Percentiles rank a stretch among this genome's conserved stretches.
phyloP scores from a whole-genome alignment of 2,888 invertebrate genomes.

The Trichopria drosophilae region DNA sequence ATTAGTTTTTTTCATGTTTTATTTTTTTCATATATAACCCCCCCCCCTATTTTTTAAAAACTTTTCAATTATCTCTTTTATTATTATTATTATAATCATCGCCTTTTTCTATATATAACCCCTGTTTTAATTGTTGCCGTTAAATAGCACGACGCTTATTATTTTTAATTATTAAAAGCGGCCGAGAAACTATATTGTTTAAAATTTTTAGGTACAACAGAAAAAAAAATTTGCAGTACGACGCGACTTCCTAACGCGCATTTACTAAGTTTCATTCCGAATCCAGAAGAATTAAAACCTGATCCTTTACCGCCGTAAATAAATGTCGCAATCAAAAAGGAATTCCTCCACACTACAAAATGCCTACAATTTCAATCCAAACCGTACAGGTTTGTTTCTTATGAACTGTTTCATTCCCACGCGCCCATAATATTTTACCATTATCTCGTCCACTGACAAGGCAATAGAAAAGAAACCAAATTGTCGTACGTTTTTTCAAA shows the following conservation, averaged over 20 bases:
- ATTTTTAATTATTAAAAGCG: too few species aligned
- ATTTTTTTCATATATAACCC: too few species aligned
- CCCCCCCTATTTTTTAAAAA: too few species aligned
- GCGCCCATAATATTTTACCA: constrained; percentile 9
- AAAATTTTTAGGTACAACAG: too few species aligned
- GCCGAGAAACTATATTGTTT: too few species aligned
- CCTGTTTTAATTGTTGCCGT: too few species aligned
- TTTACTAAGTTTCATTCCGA: constrained; percentile 5
- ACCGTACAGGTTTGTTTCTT: constrained; percentile 7
- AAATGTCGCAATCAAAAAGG: constrained; percentile 11
- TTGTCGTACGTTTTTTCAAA: background rate
- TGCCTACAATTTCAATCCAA: constrained; percentile 12
- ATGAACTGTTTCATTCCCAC: constrained; percentile 10
- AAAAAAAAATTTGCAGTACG: constrained; percentile 3
- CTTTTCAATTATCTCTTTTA: too few species aligned
- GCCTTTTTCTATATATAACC: too few species aligned
- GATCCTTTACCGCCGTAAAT: constrained; percentile 8
- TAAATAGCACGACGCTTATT: too few species aligned
- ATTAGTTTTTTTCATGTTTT: too few species aligned
- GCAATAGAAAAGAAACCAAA: constrained; percentile 7
- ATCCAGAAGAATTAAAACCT: too few species aligned
- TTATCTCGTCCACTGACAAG: constrained; percentile 9
- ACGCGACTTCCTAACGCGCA: constrained; percentile 7
- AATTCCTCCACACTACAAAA: constrained; percentile 3
- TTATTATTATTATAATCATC: too few species aligned